A percentile compares a stretch with the other conserved stretches of the same genome.
Conservation (phyloP, 2,797 vertebrate genomes). For the Poeciliopsis presidionis region DNA sequence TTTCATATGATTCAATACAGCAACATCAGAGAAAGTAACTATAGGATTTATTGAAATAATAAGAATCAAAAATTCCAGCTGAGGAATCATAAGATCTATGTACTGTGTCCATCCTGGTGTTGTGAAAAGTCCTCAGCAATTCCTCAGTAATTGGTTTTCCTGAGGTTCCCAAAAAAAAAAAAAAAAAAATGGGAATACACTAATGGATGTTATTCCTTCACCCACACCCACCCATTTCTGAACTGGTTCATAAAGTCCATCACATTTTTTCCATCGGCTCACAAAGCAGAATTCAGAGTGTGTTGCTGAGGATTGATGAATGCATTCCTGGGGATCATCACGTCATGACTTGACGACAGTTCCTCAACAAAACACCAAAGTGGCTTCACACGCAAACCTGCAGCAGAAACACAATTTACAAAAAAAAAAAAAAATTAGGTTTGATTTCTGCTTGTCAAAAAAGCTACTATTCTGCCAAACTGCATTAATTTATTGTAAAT, state of each 20-base stretch:
- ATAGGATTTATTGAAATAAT: conserved; percentile 15
- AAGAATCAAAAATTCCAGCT: conserved; percentile 44
- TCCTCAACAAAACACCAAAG: conserved; percentile 54
- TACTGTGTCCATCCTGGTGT: conserved; percentile 35
- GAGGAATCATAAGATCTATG: conserved; percentile 28
- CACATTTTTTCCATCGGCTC: conserved; percentile 65
- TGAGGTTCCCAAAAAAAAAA: conserved; percentile 58
- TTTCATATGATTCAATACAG: conserved; percentile 69
- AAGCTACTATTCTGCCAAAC: neutral
- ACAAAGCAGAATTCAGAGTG: conserved; percentile 56
- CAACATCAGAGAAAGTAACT: conserved; percentile 38
- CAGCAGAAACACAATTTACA: conserved; percentile 52
- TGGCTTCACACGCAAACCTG: conserved; percentile 63
- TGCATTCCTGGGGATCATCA: conserved; percentile 47
- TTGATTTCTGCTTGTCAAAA: conserved; percentile 4
- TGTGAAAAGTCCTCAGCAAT: conserved; percentile 71
- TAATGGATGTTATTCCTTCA: conserved; percentile 78
- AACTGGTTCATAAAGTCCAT: conserved; percentile 61
- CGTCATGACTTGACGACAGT: conserved; percentile 33
- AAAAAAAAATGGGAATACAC: conserved; percentile 51
- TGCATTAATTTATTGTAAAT: neutral
- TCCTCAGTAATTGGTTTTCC: conserved; percentile 74
- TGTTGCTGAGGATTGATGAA: conserved; percentile 55
- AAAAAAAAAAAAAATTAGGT: conserved; percentile 26
- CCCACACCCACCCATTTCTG: conserved; percentile 78